A percentile compares a stretch with the other conserved stretches of the same genome.
Conservation (phyloP, 2,113 vertebrate genomes). For the Vimba vimba region DNA sequence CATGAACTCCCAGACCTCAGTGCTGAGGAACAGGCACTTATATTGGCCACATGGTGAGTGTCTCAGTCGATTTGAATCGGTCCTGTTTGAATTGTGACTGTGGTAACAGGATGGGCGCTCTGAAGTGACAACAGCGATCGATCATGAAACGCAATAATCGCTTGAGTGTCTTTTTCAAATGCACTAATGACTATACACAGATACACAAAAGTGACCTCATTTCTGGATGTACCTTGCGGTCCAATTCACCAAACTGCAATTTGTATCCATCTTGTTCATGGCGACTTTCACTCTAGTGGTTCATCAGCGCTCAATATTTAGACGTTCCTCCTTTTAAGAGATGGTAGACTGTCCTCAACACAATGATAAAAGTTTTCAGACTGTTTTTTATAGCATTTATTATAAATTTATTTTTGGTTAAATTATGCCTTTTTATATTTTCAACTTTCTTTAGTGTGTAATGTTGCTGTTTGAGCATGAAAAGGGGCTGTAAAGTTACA, state of each 20-base stretch:
- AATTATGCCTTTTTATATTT: too few relatives aligned
- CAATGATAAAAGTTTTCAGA: background rate
- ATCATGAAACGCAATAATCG: background rate
- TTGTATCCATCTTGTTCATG: slow-evolving; percentile 5
- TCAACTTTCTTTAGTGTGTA: too few relatives aligned
- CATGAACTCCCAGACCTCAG: slow-evolving; percentile 85
- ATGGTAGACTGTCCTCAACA: background rate
- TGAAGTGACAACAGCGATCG: background rate
- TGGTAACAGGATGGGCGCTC: background rate
- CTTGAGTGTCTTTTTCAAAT: background rate
- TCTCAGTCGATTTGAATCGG: background rate
- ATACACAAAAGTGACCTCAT: background rate
- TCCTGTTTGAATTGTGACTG: background rate
- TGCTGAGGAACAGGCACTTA: slow-evolving; percentile 92
- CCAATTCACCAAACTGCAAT: background rate
- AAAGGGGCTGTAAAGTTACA: too few relatives aligned
- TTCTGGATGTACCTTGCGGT: background rate
- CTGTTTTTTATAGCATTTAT: background rate
- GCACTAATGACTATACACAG: background rate
- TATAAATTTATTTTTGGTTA: background rate
- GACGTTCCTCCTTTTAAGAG: background rate
- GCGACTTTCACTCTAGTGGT: background rate
- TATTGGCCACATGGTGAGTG: slow-evolving; percentile 91
- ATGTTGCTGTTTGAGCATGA: too few relatives aligned
- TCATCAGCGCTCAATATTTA: background rate